Evolutionary conservation across 2,888 invertebrate genomes (phyloP).

Genomic region (Athetis lepigone): DNA sequence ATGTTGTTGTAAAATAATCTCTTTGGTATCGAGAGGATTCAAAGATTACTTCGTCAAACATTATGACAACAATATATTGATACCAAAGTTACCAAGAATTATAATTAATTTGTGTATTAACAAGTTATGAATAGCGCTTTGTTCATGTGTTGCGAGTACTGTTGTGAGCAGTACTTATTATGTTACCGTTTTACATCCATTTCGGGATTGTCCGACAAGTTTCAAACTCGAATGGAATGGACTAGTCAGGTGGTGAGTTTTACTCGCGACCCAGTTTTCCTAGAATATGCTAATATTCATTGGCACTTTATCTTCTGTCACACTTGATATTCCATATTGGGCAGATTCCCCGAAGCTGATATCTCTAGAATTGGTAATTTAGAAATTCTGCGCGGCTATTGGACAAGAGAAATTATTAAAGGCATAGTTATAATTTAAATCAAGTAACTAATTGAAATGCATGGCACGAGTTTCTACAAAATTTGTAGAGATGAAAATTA

Average conservation of each 20-base stretch:
- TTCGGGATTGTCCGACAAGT: too few species aligned
- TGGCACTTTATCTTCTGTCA: neutral
- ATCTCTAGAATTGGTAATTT: neutral
- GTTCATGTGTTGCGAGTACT: neutral
- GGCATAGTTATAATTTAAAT: constrained; percentile 21
- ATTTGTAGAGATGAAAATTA: constrained; percentile 37
- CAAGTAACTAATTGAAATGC: constrained; percentile 48
- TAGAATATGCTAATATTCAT: neutral
- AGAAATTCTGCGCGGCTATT: constrained; percentile 5
- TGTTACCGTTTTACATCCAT: neutral
- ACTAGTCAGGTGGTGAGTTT: neutral
- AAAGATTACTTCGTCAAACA: constrained; percentile 4
- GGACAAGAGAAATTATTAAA: constrained; percentile 3
- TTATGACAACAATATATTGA: constrained; percentile 20
- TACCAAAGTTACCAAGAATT: neutral
- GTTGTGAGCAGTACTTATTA: neutral
- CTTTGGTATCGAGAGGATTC: constrained; percentile 7
- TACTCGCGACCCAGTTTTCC: neutral
- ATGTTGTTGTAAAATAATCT: constrained; percentile 18
- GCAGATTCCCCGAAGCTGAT: neutral
- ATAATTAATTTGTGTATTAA: constrained; percentile 15
- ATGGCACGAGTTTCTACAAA: constrained; percentile 31
- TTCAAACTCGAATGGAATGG: neutral
- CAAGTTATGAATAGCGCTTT: neutral
- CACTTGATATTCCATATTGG: neutral